Base-by-base conservation (phyloP, 2,888 invertebrate species). In the Tetrapedia diversipes region DNA sequence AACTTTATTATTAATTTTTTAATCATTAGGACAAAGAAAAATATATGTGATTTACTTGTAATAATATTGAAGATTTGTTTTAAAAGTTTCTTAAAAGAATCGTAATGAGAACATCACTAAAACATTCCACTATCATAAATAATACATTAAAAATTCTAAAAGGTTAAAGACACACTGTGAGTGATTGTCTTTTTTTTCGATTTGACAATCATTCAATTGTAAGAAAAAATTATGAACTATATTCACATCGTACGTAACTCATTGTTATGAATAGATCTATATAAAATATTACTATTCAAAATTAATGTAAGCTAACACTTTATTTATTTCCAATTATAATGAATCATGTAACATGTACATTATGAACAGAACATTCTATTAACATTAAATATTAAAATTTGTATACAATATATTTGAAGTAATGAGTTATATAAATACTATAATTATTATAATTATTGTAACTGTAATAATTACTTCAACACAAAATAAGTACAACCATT, bases 61-160 rank as follows among this genome's bases (percentile, higher is more conserved):
- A 51, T 7, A 63, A 19, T 19, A 43, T 22, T 4, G 22, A 16
- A 56, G 0, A 68, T 24, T 16, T 16, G 0, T 66, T 49, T 1
- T 0, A 39, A 56, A 34, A 47, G 10, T 8, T 47, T 49, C 47
- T 37, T 14, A 11, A 27, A 37, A 22, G 14, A 27, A 11, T 22
- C 11, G 6, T 37, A 57, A 39, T 3, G 3, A 39, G 11, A 67
- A 4, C 22, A 41, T 41, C 22, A 6, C 4, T n/a, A 7, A 24
- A 45, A 27, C 10, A 34, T 51, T 45, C 10, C 27, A 10, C 1
- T 41, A 24, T 39, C 1, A 0, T 16, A 32, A 10, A 54, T 32
- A 24, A 41, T n/a, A 11, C 10, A 54, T 53, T 70, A 14, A 14
- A 70, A 72, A 64, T 72, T 65, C 34, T 53, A 11, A 74, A 57